Base-by-base conservation (phyloP, 2,888 invertebrate genomes). In the Hololepta plana region DNA sequence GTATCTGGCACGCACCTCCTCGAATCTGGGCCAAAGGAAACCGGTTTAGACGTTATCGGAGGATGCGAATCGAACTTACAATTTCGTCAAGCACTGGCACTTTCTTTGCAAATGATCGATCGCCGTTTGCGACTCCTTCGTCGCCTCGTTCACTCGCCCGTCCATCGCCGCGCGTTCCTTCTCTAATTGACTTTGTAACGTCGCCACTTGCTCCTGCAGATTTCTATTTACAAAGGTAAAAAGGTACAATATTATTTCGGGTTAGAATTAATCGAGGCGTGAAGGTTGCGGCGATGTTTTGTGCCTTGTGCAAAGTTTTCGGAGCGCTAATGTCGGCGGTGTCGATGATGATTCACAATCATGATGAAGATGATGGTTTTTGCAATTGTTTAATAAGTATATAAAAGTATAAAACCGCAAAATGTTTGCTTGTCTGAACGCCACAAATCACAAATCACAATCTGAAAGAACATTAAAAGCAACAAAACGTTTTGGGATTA, bases 61-160 rank as follows among this genome's bases (percentile, higher is more conserved):
- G n/a, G 9, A 16, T 22, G 9, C 19, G 8, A 16, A 20, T 24
- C n/a, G 26, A 46, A 64, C 67, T 67, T 43, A 69, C 69, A 69
- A 55, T 51, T 69, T 69, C 13, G 64, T 59, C 29, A 69, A 44
- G 42, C 67, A 67, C 8, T 62, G 62, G 34, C 67, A 67, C 36
- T 68, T 68, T 29, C 64, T 59, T 12, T 63, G 64, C 33, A 69
- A 47, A 44, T 68, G 67, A 24, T 67, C 67, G 5, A 68, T 56
- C 29, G 65, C 49, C 24, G 45, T 62, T 41, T 57, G 60, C 2
- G 59, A 52, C 13, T 60, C 58, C 20, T 59, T 57, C 35, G 66
- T 63, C 21, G 51, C 43, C 30, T 59, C 53, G 35, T 56, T 50
- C 26, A 45, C 33, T 29, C 51, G 46, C 17, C 43, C 30, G 37